Evolutionary conservation across 2,113 vertebrate genomes (phyloP), one percentile per base, ranked within the genome.

Genomic region (Lycocorax pyrrhopterus): DNA sequence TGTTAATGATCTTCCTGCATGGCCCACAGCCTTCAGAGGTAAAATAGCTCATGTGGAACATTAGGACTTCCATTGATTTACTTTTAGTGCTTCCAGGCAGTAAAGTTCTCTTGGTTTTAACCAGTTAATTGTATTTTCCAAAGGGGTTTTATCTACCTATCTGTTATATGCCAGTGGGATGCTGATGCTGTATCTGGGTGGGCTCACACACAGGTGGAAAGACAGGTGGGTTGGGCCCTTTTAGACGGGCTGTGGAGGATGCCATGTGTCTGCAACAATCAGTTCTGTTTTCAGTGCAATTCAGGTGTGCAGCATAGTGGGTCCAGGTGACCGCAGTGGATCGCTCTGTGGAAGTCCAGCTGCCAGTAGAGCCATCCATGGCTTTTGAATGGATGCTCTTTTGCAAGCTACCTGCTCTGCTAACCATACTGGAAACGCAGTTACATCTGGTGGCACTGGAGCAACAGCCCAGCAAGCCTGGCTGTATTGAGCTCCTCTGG

Each of bases 11-110:
- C 60, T 44, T 66, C 44, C 60, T 74, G 52, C 49, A 72, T 35
- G 56, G 51, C 44, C 80, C 17, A 43, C 56, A 81, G 79, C 49
- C 68, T 90, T 89, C 49, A 75, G 44, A 87, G 47, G 41, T 72
- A 86, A 94, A 90, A 72, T 68, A 88, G 37, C 52, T 94, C 69
- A 81, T 64, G 69, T 84, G 72, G 60, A 90, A 90, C 79, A 84
- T 32, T 77, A 75, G 23, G 41, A 25, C 32, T 84, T 77, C 19
- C 51, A 92, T 55, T 77, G 75, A 94, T 96, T 93, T 81, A 93
- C 26, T 91, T 92, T 20, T 47, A 86, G 39, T 67, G 49, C 72
- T 86, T 92, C 52, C 56, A 91, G 79, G 60, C 90, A 94, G 52
- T 56, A 71, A 90, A 52, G 9, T 71, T 83, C 59, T 87, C 30